Evolutionary conservation across 2,113 vertebrate species (phyloP).

Genomic region (Hiodon tergisus): DNA sequence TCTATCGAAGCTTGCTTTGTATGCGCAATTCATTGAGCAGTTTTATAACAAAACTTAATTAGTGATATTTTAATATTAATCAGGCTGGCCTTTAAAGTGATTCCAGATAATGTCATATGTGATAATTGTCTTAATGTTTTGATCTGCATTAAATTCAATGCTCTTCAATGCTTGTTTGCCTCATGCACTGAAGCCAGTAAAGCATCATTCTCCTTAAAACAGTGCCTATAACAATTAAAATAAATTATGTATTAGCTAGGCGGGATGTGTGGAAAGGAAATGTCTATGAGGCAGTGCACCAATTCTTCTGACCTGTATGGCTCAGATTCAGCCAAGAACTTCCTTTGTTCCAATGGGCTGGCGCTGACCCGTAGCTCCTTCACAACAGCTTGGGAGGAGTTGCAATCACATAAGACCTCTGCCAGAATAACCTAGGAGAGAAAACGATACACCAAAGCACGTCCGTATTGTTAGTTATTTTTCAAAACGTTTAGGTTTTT

Average conservation of each 20-base stretch:
- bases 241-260: background rate
- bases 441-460: conserved; percentile 20
- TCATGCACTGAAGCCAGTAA: no score
- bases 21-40: background rate
- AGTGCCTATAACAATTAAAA: background rate
- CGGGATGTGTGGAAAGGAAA: conserved; percentile 21
- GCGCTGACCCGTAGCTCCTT: conserved; percentile 83
- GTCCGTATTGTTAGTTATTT: no score
- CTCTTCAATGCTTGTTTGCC: no score
- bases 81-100: no score
- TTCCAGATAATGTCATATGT: no score
- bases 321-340: conserved; percentile 83
- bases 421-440: conserved; percentile 78
- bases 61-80: no score
- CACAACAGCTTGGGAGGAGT: conserved; percentile 82
- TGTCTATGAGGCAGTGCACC: background rate
- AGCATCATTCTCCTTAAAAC: background rate
- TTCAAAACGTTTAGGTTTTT: no score
- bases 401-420: conserved; percentile 85
- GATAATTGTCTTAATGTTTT: no score
- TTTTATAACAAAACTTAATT: background rate
- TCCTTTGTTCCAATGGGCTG: conserved; percentile 81
- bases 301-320: conserved; percentile 72
- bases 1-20: no score
- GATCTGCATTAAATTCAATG: no score